A percentile compares a stretch with the other conserved stretches of the same genome.
Evolutionary conservation across 2,888 invertebrate species (phyloP).

Genomic region (Agriopis leucophaearia): DNA sequence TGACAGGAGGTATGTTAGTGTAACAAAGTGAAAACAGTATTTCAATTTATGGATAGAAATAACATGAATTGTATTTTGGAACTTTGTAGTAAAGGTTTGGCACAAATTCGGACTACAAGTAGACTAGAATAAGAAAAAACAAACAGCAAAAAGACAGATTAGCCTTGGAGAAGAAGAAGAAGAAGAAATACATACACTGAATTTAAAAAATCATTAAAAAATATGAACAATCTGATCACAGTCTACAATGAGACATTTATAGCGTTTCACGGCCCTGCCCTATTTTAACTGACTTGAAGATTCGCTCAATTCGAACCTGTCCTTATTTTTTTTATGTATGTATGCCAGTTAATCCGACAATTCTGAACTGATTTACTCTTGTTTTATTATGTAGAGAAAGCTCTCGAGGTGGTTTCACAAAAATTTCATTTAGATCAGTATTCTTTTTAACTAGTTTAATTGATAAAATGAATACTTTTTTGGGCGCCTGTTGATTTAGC

Average conservation of each 20-base stretch:
- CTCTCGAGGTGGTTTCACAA: too few species aligned
- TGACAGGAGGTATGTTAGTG: background rate
- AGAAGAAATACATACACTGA: background rate
- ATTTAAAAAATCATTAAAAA: background rate
- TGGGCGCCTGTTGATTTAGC: too few species aligned
- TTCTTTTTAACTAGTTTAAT: background rate
- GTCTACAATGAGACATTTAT: background rate
- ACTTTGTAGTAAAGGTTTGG: background rate
- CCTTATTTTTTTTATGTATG: background rate
- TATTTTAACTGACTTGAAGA: background rate
- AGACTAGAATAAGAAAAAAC: conserved; percentile 2
- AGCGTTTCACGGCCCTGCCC: background rate
- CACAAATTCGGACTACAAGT: conserved; percentile 4
- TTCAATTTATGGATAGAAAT: too few species aligned
- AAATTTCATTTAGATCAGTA: too few species aligned
- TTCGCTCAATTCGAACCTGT: too few species aligned
- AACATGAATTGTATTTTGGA: background rate
- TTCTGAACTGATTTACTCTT: too few species aligned
- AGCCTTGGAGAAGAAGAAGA: background rate
- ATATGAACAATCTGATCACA: background rate
- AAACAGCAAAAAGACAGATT: background rate
- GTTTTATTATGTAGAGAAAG: too few species aligned
- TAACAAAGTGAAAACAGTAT: background rate
- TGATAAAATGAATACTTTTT: background rate
- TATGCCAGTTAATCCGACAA: too few species aligned